phyloP scores from a whole-genome alignment of 2,113 vertebrate species.

The Leucoraja erinaceus region DNA sequence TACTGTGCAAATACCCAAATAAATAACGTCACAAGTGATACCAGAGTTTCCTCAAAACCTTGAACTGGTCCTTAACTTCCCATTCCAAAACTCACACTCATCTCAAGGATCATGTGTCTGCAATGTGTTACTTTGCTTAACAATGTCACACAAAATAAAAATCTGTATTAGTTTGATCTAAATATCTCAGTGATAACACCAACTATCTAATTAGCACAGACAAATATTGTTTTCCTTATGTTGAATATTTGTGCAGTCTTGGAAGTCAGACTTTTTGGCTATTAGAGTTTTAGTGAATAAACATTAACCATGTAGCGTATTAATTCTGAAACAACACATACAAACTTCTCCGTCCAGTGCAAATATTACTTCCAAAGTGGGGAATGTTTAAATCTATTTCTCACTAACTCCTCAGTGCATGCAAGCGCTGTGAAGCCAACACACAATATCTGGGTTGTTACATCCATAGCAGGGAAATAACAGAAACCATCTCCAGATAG shows the following conservation, averaged over 20 bases:
- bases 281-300: background rate
- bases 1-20: background rate
- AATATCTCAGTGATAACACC: background rate
- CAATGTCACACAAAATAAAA: background rate
- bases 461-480: no score
- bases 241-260: background rate
- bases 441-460: no score
- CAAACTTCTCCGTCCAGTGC: background rate
- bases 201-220: background rate
- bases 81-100: background rate
- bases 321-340: background rate
- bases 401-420: no score
- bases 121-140: background rate
- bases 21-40: background rate
- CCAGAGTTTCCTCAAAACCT: background rate
- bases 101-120: background rate
- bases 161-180: background rate
- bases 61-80: background rate
- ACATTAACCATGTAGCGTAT: background rate
- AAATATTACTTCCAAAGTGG: background rate
- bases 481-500: no score
- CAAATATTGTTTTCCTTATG: background rate
- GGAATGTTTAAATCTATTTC: background rate
- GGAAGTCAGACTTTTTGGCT: background rate
- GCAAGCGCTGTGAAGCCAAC: no score